Conservation (phyloP, 2,888 invertebrate species). For the Reticulitermes lucifugus region DNA sequence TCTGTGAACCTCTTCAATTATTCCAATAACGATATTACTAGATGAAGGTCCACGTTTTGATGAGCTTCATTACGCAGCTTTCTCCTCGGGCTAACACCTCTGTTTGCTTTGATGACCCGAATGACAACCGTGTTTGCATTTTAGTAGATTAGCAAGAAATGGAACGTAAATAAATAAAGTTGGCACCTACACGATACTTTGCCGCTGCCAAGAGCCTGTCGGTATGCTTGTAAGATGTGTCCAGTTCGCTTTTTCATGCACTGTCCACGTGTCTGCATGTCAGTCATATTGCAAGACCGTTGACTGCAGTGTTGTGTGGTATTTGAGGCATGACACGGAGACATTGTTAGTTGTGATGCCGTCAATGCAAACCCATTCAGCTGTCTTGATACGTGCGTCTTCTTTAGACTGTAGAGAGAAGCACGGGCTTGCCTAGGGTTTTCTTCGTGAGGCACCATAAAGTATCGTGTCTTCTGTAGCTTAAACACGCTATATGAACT, state of each 20-base stretch:
- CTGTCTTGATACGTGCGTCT: not conserved
- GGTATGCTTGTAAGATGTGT: not conserved
- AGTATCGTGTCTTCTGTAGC: no score
- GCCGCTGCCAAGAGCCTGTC: not conserved
- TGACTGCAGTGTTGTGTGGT: not conserved
- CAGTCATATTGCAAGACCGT: not conserved
- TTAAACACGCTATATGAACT: no score
- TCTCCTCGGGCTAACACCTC: no score
- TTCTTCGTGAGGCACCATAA: not conserved
- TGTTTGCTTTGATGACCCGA: not conserved
- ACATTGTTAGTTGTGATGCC: not conserved
- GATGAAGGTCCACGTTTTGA: no score
- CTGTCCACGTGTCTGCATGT: not conserved
- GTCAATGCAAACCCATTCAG: conserved; percentile 2
- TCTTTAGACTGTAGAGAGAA: not conserved
- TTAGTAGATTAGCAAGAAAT: conserved; percentile 1
- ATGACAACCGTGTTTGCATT: not conserved
- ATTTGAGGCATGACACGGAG: not conserved
- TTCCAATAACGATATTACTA: no score
- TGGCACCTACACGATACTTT: not conserved
- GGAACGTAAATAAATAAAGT: not conserved
- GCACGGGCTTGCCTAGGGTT: not conserved
- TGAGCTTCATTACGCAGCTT: no score
- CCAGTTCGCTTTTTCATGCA: not conserved
- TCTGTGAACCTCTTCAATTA: no score